Percentiles rank a stretch among this genome's conserved stretches.
Evolutionary conservation across 2,113 vertebrate genomes (phyloP).

Genomic region (Euleptes europaea): DNA sequence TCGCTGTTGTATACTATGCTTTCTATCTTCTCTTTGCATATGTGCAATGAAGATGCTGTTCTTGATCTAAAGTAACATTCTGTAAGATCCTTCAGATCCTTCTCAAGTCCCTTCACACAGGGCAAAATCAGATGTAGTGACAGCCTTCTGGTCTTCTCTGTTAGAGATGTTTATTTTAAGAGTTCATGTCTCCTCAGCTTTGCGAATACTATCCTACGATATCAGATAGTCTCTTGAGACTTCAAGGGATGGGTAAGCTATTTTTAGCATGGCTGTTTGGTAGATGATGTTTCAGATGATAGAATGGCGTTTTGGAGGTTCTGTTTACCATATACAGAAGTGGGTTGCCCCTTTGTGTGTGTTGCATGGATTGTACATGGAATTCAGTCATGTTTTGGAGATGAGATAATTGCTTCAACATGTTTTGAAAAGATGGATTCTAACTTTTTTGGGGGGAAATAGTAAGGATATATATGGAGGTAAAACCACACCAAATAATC

Average conservation of each 20-base stretch:
- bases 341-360: conserved; percentile 49
- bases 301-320: conserved; percentile 68
- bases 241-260: conserved; percentile 69
- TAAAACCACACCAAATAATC: conserved; percentile 31
- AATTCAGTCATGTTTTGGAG: conserved; percentile 57
- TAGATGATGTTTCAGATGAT: conserved; percentile 77
- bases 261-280: conserved; percentile 74
- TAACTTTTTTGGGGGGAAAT: conserved; percentile 32
- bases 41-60: not conserved
- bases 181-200: conserved; percentile 69
- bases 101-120: conserved; percentile 21
- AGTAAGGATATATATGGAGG: conserved; percentile 46
- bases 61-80: conserved; percentile 32
- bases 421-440: conserved; percentile 36
- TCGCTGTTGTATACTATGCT: conserved; percentile 25
- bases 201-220: conserved; percentile 71
- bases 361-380: conserved; percentile 32
- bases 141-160: conserved; percentile 63
- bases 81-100: conserved; percentile 12
- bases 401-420: conserved; percentile 63
- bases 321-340: conserved; percentile 62
- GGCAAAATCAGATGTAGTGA: conserved; percentile 25
- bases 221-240: conserved; percentile 73
- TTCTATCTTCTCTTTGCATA: conserved; percentile 31
- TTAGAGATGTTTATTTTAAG: conserved; percentile 72